Evolutionary conservation across 2,113 vertebrate genomes (phyloP).

Genomic region (Nymphicus hollandicus): DNA sequence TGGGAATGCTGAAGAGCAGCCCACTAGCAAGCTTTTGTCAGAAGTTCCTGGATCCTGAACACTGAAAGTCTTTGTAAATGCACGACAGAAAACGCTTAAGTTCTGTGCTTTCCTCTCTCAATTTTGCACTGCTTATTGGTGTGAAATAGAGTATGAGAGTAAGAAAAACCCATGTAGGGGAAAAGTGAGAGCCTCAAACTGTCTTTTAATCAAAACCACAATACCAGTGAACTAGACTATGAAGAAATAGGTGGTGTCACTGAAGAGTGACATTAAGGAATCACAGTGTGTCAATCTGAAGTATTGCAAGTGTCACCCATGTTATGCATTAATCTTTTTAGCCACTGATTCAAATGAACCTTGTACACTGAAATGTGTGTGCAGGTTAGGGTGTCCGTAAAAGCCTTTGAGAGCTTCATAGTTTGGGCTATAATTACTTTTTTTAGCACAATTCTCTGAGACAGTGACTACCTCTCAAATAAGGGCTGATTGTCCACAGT

Average conservation of each 20-base stretch:
- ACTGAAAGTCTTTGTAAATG: background rate
- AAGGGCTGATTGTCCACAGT: background rate
- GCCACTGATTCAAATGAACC: conserved; percentile 28
- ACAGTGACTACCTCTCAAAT: background rate
- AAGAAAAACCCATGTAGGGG: background rate
- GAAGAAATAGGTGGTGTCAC: background rate
- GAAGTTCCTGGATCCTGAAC: background rate
- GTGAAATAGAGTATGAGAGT: background rate
- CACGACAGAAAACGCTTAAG: background rate
- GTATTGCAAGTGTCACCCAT: background rate
- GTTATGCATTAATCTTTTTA: background rate
- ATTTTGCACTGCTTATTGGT: background rate
- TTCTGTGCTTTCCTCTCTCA: background rate
- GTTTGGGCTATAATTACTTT: conserved; percentile 32
- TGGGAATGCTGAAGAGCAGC: background rate
- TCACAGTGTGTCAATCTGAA: background rate
- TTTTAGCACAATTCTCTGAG: background rate
- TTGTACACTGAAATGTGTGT: conserved; percentile 27
- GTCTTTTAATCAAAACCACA: background rate
- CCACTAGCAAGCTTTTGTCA: background rate
- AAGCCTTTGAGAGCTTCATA: conserved; percentile 10
- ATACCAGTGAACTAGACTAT: background rate
- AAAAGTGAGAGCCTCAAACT: background rate
- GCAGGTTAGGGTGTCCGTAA: background rate
- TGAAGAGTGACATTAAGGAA: background rate